Conservation (phyloP, 2,888 invertebrate genomes). For the Plebejus argus region DNA sequence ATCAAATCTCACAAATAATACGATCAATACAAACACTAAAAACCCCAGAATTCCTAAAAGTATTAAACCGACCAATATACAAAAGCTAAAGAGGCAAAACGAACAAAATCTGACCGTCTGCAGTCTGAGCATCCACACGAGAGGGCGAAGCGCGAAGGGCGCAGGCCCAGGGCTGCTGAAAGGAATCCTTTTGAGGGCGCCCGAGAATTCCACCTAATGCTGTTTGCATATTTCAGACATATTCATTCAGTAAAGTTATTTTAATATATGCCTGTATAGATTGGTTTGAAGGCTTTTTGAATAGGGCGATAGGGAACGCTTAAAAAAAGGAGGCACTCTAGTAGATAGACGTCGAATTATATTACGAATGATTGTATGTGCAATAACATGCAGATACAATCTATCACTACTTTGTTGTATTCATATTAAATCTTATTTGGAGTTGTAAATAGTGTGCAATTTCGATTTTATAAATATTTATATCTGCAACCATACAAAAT, state of each 20-base stretch:
- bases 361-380: no score
- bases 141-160: neutral
- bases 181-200: slow-evolving; percentile 34
- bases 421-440: no score
- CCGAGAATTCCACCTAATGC: slow-evolving; percentile 23
- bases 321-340: neutral
- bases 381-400: no score
- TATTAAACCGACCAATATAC: neutral
- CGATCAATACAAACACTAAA: no score
- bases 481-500: no score
- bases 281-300: neutral
- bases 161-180: slow-evolving; percentile 24
- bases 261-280: neutral
- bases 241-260: neutral
- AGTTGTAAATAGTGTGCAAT: no score
- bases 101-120: slow-evolving; percentile 11
- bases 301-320: neutral
- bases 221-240: slow-evolving; percentile 37
- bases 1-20: no score
- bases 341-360: no score
- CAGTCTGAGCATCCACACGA: neutral
- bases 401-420: no score
- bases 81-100: neutral
- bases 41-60: neutral
- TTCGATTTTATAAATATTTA: no score